phyloP scores from a whole-genome alignment of 2,113 vertebrate species.

The Pygoscelis adeliae region DNA sequence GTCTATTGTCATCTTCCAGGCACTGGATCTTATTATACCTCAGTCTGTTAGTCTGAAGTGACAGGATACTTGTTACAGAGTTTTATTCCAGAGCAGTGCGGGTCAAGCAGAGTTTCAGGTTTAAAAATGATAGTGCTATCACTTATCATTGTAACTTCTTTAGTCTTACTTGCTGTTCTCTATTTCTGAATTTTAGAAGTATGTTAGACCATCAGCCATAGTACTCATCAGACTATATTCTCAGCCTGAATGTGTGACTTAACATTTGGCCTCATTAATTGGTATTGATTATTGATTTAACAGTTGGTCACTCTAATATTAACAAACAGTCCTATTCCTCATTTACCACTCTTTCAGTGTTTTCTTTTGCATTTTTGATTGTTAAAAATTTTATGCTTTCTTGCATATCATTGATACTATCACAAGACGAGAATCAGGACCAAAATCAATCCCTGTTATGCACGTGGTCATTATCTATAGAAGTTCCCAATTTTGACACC shows the following conservation, averaged over 20 bases:
- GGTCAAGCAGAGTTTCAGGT: background rate
- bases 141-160: background rate
- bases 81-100: background rate
- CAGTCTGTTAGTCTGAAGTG: background rate
- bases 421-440: background rate
- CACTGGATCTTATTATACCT: background rate
- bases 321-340: background rate
- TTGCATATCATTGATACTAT: background rate
- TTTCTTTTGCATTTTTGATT: background rate
- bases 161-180: background rate
- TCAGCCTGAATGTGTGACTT: background rate
- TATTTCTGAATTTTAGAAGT: background rate
- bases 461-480: background rate
- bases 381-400: background rate
- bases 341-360: background rate
- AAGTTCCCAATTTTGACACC: background rate
- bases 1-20: background rate
- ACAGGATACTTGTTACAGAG: background rate
- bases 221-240: background rate
- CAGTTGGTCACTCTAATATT: background rate
- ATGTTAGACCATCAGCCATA: background rate
- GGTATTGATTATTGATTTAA: background rate
- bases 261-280: background rate
- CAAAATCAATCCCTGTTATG: background rate
- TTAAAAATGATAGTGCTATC: background rate